Percentiles rank a stretch among this genome's conserved stretches.
phyloP scores from a whole-genome alignment of 2,113 vertebrate species.

The Atractosteus spatula region DNA sequence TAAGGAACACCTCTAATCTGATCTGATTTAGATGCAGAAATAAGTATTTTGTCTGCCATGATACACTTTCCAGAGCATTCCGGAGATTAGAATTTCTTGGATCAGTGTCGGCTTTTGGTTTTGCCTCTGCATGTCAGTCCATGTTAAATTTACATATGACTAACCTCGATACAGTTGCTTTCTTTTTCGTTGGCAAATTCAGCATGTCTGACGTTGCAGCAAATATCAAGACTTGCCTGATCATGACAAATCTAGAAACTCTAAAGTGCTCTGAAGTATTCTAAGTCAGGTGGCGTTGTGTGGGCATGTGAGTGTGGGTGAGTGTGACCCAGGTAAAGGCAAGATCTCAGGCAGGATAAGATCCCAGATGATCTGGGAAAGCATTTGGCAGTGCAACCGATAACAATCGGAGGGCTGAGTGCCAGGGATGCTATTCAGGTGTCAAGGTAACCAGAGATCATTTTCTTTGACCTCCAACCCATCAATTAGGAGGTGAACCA shows the following conservation, averaged over 20 bases:
- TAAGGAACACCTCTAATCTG: conserved; percentile 7
- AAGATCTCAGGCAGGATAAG: neutral
- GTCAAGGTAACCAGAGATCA: neutral
- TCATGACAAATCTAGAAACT: no score
- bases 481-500: neutral
- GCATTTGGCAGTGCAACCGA: neutral
- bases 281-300: neutral
- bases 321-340: no score
- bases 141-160: neutral
- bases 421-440: neutral
- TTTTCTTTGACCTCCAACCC: neutral
- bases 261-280: no score
- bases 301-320: neutral
- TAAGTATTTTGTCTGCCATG: conserved; percentile 42
- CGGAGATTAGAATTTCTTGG: conserved; percentile 4
- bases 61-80: no score
- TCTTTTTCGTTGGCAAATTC: no score
- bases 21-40: conserved; percentile 21
- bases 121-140: neutral
- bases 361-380: neutral
- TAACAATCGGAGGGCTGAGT: neutral
- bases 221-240: no score
- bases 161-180: no score
- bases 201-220: no score
- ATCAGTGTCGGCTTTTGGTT: neutral